A percentile compares a stretch with the other conserved stretches of the same genome.
These are phyloP conservation scores for Oreotrochilus melanogaster DNA, from an alignment of 2,113 vertebrate species.

Conservation along the genomic window DNA sequence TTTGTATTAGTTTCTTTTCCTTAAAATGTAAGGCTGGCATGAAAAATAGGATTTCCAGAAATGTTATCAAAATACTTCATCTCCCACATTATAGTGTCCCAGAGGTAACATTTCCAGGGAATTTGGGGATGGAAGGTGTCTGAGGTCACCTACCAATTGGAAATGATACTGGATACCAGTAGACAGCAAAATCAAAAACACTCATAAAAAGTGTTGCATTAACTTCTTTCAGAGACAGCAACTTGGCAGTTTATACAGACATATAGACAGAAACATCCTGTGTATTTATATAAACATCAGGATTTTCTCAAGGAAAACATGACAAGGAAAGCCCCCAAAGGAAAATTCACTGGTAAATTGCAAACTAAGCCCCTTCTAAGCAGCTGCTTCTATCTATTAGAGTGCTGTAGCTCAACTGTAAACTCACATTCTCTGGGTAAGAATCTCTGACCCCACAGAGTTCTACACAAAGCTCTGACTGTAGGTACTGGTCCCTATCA, in stretches of 20 bases:
- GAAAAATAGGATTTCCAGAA: background rate
- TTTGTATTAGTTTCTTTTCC: background rate
- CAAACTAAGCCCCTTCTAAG: conserved; percentile 6
- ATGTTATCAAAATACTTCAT: background rate
- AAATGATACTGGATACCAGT: background rate
- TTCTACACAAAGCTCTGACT: background rate
- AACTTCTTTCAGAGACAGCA: conserved; percentile 33
- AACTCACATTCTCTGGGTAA: background rate
- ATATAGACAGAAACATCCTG: conserved; percentile 23
- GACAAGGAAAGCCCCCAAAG: conserved; percentile 16
- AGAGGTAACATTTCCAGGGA: background rate
- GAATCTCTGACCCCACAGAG: background rate
- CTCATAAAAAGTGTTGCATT: background rate
- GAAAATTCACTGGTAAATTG: background rate
- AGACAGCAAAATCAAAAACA: background rate
- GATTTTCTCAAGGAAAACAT: conserved; percentile 30
- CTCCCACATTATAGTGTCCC: background rate
- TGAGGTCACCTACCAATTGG: background rate
- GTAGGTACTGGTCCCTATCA: background rate
- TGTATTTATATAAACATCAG: conserved; percentile 11
- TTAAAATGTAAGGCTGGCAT: background rate
- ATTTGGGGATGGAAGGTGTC: background rate
- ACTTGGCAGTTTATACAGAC: conserved; percentile 22
- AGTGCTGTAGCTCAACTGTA: background rate
- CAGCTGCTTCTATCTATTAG: background rate